Percentiles rank a stretch among this genome's conserved stretches.
Evolutionary conservation across 2,113 vertebrate species (phyloP).

Genomic region (Triplophysa siluroides): DNA sequence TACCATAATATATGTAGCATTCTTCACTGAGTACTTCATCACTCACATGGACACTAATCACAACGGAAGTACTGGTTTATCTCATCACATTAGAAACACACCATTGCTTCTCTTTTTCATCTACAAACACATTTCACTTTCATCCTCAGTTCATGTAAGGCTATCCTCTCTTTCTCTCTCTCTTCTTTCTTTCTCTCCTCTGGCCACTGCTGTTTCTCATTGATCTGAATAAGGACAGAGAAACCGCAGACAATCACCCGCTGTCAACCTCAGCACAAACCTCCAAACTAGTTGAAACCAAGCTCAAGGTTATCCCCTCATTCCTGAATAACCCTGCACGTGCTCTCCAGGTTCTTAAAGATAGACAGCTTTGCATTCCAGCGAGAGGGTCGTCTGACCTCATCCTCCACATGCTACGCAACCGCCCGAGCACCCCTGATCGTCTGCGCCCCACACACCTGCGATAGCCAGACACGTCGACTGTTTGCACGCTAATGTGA

Average conservation of each 20-base stretch:
- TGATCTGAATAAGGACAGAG: not conserved
- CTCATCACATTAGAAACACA: slow-evolving; percentile 25
- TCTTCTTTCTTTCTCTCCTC: not conserved
- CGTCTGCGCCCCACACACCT: not conserved
- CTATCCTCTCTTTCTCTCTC: not conserved
- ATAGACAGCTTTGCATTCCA: slow-evolving; percentile 58
- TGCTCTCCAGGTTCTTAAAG: slow-evolving; percentile 58
- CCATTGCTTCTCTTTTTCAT: slow-evolving; percentile 25
- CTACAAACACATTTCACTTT: slow-evolving; percentile 1
- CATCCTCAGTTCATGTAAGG: slow-evolving; percentile 15
- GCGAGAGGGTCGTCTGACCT: slow-evolving; percentile 32
- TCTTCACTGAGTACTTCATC: not conserved
- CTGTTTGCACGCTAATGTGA: slow-evolving; percentile 57
- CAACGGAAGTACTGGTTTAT: slow-evolving; percentile 5
- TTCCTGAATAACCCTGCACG: slow-evolving; percentile 1
- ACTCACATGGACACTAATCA: slow-evolving; percentile 33
- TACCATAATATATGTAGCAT: not conserved
- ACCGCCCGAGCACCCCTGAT: not conserved
- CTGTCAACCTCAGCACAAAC: slow-evolving; percentile 49
- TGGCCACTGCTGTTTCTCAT: slow-evolving; percentile 15
- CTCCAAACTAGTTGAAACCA: slow-evolving; percentile 62
- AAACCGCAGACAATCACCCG: not conserved
- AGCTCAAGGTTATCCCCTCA: slow-evolving; percentile 64
- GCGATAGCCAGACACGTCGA: slow-evolving; percentile 11
- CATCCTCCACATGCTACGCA: slow-evolving; percentile 25